Percentiles rank a stretch among this genome's conserved stretches.
Conservation (phyloP, 2,888 invertebrate genomes). For the Dicyrtoma fusca region DNA sequence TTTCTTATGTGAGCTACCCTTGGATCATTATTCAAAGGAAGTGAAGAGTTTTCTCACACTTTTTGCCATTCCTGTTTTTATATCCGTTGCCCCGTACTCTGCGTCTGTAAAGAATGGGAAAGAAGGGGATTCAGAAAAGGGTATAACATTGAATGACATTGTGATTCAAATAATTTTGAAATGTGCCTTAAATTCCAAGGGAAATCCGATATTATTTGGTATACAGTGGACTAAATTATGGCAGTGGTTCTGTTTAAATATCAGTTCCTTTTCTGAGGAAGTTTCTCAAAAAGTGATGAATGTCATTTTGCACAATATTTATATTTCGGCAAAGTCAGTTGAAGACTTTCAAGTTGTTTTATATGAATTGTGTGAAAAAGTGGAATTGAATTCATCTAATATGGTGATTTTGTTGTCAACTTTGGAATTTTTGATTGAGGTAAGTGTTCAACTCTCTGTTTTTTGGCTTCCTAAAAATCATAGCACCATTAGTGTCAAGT, state of each 20-base stretch:
- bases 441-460: too few relatives aligned
- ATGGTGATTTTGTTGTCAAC: slow-evolving; percentile 30
- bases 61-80: slow-evolving; percentile 22
- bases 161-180: slow-evolving; percentile 22
- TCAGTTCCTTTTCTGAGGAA: slow-evolving; percentile 19
- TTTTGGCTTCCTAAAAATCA: too few relatives aligned
- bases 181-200: slow-evolving; percentile 42
- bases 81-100: background rate
- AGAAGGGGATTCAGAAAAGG: background rate
- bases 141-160: slow-evolving; percentile 5
- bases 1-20: slow-evolving; percentile 40
- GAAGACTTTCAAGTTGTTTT: slow-evolving; percentile 45
- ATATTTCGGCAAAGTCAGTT: slow-evolving; percentile 48
- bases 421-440: slow-evolving; percentile 46
- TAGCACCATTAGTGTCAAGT: too few relatives aligned
- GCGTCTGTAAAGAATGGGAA: background rate
- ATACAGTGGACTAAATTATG: slow-evolving; percentile 47
- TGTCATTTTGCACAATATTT: slow-evolving; percentile 46
- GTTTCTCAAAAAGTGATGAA: slow-evolving; percentile 28
- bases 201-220: slow-evolving; percentile 50
- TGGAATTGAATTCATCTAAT: slow-evolving; percentile 28
- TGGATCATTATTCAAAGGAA: slow-evolving; percentile 46
- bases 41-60: slow-evolving; percentile 42
- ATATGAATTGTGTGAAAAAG: slow-evolving; percentile 37
- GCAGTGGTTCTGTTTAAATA: slow-evolving; percentile 34